These are phyloP conservation scores for Eretmodus cyanostictus DNA, from an alignment of 2,113 vertebrate species.

Conservation along the genomic window DNA sequence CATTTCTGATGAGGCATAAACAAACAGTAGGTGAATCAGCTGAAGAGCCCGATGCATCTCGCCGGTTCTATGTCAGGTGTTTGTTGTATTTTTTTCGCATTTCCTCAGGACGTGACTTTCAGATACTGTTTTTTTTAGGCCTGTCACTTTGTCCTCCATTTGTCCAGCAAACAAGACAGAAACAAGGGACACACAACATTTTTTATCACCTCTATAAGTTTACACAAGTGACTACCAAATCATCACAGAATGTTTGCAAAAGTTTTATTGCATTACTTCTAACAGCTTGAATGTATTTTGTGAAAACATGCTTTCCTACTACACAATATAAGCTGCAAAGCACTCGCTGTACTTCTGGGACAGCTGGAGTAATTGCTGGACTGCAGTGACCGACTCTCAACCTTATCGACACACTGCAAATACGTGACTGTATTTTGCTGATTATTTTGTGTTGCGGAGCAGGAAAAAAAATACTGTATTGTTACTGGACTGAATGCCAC, in stretches of 20 bases:
- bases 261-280: background rate
- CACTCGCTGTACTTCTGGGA: background rate
- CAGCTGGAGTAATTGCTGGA: background rate
- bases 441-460: background rate
- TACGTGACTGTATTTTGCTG: background rate
- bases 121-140: background rate
- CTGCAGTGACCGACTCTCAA: background rate
- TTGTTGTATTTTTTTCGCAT: background rate
- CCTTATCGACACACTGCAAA: background rate
- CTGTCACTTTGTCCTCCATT: background rate
- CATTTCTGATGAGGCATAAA: background rate
- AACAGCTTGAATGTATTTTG: background rate
- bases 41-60: background rate
- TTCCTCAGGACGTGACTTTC: fast-evolving
- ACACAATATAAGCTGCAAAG: background rate
- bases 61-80: fast-evolving
- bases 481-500: background rate
- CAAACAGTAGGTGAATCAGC: background rate
- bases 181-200: background rate
- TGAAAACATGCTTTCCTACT: background rate
- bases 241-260: background rate
- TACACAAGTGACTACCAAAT: background rate
- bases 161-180: background rate
- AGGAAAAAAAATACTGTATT: background rate
- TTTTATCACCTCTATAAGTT: background rate